phyloP scores from a whole-genome alignment of 2,797 vertebrate species.

The Alauda arvensis region DNA sequence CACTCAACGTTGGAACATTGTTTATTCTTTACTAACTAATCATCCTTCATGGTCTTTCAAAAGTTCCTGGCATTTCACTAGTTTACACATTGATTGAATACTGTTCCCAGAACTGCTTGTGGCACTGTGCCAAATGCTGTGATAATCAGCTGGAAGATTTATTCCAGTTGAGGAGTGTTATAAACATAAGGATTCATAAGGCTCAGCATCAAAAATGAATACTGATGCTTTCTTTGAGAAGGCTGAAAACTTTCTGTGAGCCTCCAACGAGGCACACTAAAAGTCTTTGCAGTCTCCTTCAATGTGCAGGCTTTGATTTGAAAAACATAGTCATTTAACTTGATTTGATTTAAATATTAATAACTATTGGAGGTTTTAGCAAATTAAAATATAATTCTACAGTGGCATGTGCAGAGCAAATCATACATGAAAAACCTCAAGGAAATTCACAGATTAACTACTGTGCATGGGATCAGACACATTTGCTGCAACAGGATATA shows the following conservation, averaged over 20 bases:
- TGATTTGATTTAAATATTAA: slow-evolving; percentile 62
- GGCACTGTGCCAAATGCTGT: slow-evolving; percentile 74
- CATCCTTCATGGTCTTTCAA: slow-evolving; percentile 69
- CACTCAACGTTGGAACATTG: slow-evolving; percentile 64
- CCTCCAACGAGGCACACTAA: neutral
- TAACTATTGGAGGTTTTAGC: slow-evolving; percentile 48
- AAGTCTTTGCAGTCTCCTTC: slow-evolving; percentile 12
- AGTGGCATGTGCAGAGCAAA: slow-evolving; percentile 36
- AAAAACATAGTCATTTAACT: slow-evolving; percentile 46
- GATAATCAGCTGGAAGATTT: slow-evolving; percentile 84
- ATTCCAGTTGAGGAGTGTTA: slow-evolving; percentile 78
- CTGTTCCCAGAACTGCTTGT: slow-evolving; percentile 72
- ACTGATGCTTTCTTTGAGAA: slow-evolving; percentile 58
- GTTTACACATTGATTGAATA: slow-evolving; percentile 73
- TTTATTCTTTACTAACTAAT: slow-evolving; percentile 76
- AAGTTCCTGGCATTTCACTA: slow-evolving; percentile 73
- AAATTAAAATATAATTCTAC: slow-evolving; percentile 63
- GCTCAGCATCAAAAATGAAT: slow-evolving; percentile 58
- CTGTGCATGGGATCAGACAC: slow-evolving; percentile 33
- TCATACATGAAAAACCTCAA: slow-evolving; percentile 11
- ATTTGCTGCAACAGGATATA: slow-evolving; percentile 53
- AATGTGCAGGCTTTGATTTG: slow-evolving; percentile 43
- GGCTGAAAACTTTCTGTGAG: slow-evolving; percentile 58
- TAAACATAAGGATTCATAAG: slow-evolving; percentile 79
- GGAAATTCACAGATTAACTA: slow-evolving; percentile 56